Conservation (phyloP, 1,140 invertebrate genomes). For the Aphis gossypii region DNA sequence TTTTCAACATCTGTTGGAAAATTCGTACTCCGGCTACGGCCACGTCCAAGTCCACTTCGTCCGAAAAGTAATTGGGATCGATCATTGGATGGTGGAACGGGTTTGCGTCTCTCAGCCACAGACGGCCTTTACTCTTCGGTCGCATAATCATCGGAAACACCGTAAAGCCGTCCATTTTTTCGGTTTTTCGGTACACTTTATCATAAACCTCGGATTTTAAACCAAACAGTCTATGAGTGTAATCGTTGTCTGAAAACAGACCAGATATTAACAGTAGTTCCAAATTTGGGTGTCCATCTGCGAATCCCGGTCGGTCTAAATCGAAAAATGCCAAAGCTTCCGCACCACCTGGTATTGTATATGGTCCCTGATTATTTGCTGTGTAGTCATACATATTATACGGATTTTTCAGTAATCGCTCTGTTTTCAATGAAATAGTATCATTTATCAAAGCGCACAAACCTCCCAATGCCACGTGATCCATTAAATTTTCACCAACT, state of each 20-base stretch:
- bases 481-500: constrained; percentile 66
- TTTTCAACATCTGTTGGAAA: constrained; percentile 70
- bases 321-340: constrained; percentile 82
- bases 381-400: constrained; percentile 65
- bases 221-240: constrained; percentile 68
- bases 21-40: constrained; percentile 76
- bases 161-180: constrained; percentile 69
- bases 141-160: constrained; percentile 66
- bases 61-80: constrained; percentile 73
- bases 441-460: constrained; percentile 66
- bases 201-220: constrained; percentile 68
- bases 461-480: constrained; percentile 73
- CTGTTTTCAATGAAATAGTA: constrained; percentile 65
- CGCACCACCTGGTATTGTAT: constrained; percentile 80
- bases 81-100: constrained; percentile 73
- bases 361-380: constrained; percentile 70
- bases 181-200: constrained; percentile 66
- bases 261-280: constrained; percentile 63
- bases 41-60: constrained; percentile 62
- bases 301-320: constrained; percentile 71
- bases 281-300: constrained; percentile 68
- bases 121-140: constrained; percentile 67
- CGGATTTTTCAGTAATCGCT: constrained; percentile 60
- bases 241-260: constrained; percentile 66
- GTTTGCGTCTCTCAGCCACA: constrained; percentile 69